Conservation (phyloP, 2,888 invertebrate genomes). For the Euspilapteryx auroguttella region DNA sequence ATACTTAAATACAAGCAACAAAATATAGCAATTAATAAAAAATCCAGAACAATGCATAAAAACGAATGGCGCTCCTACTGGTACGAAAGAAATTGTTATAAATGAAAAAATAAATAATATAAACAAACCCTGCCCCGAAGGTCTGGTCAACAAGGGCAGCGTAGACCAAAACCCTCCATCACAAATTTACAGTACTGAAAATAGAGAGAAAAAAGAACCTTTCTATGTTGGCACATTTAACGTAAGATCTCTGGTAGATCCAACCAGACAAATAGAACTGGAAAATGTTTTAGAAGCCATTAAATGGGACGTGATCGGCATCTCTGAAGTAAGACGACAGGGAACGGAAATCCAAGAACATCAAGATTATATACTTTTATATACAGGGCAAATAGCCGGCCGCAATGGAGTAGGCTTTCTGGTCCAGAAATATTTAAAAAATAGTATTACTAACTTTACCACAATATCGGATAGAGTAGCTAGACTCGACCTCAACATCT, state of each 20-base stretch:
- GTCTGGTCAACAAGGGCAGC: conserved; percentile 7
- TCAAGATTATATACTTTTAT: conserved; percentile 5
- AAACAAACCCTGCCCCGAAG: no score
- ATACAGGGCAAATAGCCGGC: no score
- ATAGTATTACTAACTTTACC: not conserved
- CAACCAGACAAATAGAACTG: conserved; percentile 1
- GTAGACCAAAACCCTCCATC: conserved; percentile 7
- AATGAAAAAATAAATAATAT: no score
- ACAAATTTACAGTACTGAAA: not conserved
- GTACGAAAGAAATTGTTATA: no score
- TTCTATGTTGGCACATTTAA: conserved; percentile 1
- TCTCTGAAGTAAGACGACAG: conserved; percentile 6
- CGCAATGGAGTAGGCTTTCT: conserved; percentile 1
- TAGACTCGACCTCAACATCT: not conserved
- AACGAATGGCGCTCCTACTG: no score
- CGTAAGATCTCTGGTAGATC: conserved; percentile 4
- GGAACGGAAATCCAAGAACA: conserved; percentile 4
- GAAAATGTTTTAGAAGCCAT: conserved; percentile 4
- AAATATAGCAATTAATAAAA: no score
- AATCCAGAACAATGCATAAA: no score
- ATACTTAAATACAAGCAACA: no score
- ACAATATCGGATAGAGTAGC: not conserved
- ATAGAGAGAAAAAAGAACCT: not conserved
- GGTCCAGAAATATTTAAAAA: not conserved
- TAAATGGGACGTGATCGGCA: conserved; percentile 6